These are phyloP conservation scores for Dinomys branickii DNA, from an alignment of 2,113 vertebrate species.

Conservation along the genomic window DNA sequence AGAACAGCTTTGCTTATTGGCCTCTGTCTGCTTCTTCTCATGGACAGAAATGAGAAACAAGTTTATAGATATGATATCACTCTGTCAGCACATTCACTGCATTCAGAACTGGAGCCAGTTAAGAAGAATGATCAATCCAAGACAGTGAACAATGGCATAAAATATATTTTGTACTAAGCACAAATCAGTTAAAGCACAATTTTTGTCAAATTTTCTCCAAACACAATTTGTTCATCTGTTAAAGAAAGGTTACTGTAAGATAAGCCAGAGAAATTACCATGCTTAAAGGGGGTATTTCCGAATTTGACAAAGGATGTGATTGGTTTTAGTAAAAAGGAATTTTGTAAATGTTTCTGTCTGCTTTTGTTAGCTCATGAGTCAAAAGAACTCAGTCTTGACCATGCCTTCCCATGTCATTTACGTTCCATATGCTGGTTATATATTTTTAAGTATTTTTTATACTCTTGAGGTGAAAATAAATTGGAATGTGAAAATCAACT, in stretches of 20 bases:
- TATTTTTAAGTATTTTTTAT: constrained; percentile 11
- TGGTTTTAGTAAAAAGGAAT: constrained; percentile 20
- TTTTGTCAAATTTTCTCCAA: constrained; percentile 87
- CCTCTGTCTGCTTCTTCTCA: constrained; percentile 29
- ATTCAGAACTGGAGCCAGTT: constrained; percentile 86
- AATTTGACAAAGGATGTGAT: neutral
- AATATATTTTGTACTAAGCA: constrained; percentile 89
- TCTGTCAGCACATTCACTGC: constrained; percentile 29
- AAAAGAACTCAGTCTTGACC: constrained; percentile 86
- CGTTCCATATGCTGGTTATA: neutral
- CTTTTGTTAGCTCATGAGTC: constrained; percentile 83
- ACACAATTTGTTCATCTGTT: neutral
- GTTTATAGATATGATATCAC: neutral
- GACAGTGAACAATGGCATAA: constrained; percentile 89
- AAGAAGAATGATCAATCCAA: constrained; percentile 91
- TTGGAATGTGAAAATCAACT: neutral
- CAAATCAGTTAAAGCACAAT: constrained; percentile 90
- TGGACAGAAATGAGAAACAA: constrained; percentile 55
- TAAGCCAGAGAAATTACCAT: constrained; percentile 80
- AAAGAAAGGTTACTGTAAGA: constrained; percentile 68
- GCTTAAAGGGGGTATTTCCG: neutral
- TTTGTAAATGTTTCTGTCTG: neutral
- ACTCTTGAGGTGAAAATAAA: constrained; percentile 12
- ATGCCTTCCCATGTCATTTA: constrained; percentile 53
- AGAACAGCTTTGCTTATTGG: constrained; percentile 41